Evolutionary conservation across 2,113 vertebrate species (phyloP).

Genomic region (Ellobius talpinus): DNA sequence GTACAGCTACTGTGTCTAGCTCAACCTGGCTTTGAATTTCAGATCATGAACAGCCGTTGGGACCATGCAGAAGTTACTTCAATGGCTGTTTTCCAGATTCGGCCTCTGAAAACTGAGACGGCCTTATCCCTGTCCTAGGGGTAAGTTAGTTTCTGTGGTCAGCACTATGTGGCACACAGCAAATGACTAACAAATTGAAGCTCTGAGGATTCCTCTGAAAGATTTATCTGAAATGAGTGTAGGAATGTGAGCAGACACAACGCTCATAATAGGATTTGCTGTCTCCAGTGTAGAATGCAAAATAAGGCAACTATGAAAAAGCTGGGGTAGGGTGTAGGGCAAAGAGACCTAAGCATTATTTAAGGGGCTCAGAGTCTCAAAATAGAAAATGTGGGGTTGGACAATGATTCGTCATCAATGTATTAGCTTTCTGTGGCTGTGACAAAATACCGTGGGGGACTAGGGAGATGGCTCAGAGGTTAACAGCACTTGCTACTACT

Average conservation of each 20-base stretch:
- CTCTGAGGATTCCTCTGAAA: not conserved
- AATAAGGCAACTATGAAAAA: not conserved
- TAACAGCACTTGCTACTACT: not conserved
- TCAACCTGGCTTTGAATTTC: not conserved
- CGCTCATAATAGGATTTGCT: not conserved
- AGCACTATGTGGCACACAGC: no score
- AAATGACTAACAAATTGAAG: not conserved
- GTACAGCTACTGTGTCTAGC: not conserved
- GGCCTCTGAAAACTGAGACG: not conserved
- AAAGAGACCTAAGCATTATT: not conserved
- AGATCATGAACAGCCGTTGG: not conserved
- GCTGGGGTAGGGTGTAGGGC: not conserved
- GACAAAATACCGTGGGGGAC: not conserved
- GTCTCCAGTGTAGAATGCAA: not conserved
- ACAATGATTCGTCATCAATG: not conserved
- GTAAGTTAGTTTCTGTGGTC: not conserved
- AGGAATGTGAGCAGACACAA: not conserved
- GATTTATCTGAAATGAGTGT: not conserved
- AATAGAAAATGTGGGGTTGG: not conserved
- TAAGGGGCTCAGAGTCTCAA: not conserved
- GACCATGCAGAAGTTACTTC: fast-evolving
- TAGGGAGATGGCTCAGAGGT: not conserved
- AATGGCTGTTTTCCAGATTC: not conserved
- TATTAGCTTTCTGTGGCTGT: not conserved
- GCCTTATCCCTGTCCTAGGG: not conserved